Base-by-base conservation (phyloP, 2,888 invertebrate species). In the Chloromyia formosa region DNA sequence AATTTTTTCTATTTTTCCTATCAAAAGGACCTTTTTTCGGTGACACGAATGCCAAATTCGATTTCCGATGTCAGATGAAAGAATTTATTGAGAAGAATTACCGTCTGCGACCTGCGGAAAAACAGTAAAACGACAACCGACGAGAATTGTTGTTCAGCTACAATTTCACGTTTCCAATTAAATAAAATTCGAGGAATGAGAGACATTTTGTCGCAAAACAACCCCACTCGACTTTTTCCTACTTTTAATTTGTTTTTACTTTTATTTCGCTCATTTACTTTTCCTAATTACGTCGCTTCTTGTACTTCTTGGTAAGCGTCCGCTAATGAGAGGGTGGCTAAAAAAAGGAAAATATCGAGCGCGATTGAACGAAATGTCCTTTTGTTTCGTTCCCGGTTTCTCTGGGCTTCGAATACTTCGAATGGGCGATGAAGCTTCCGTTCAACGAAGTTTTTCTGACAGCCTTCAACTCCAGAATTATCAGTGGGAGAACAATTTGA, bases 101-200 rank as follows among this genome's bases (percentile, higher is more conserved):
- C 49, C 5, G 16, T 2, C 12, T 35, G 27, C n/a, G 7, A 35
- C 27, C 27, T 10, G 12, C 49, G 27, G 27, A 35, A 35, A 35
- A 35, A 35, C 49, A 10, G 49, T n/a, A 49, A 49, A 49, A 49
- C 2, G 49, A 10, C 1, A 49, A 49, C 49, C 49, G 49, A 49
- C 10, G 49, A 49, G 49, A 10, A 49, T 49, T 49, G 42, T n/a
- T 12, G 49, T 49, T 12, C 12, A n/a, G 49, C 12, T 49, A 49
- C 49, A 49, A 49, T n/a, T 49, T 49, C 49, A 49, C 49, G 49
- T 49, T 49, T n/a, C 49, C 49, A 49, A 49, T 49, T 49, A n/a
- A 49, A 12, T 12, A 49, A 49, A 49, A n/a, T n/a, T n/a, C 49
- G 12, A n/a, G 49, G 42, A 42, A n/a, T 49, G 49, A 5, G 12